Evolutionary conservation across 2,888 invertebrate species (phyloP), one percentile per base, ranked within the genome.

Genomic region (Corbicula japonica): DNA sequence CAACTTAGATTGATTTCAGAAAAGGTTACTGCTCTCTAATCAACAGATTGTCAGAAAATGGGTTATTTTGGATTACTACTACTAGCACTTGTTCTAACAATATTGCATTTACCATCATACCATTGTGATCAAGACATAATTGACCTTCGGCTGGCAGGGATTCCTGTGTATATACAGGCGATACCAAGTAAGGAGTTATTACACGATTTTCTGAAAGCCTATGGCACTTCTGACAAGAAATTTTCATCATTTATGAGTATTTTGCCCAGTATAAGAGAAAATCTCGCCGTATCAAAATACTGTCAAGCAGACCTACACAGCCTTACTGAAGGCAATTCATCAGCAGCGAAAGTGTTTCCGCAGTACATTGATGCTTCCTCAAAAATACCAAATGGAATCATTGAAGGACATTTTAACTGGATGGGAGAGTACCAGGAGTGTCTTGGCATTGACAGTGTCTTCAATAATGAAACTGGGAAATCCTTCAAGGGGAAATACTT

Each of bases 401-500:
- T 82, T 18, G 62, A 72, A 63, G 77, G 77, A 32, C 61, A 72
- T 8, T 62, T 58, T 30, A 71, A 62, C 30, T 82, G 81, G 81
- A 75, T 72, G 5, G 81, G 81, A 12, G 75, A 78, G 32, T 75
- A 66, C 32, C 62, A 72, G n/a, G 77, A 82, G 52, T 82, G 81
- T 52, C 46, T 63, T 30, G 41, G 35, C n/a, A 74, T 79, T 15
- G 35, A 44, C n/a, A 18, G 48, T 18, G 30, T 74, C 10, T 8
- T 28, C 4, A 74, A 79, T 38, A 60, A 62, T 28, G 1, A 30
- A 1, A 70, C 78, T n/a, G 58, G 50, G 1, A 38, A 68, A 58
- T 38, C 35, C 6, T 75, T 80, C 32, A 62, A 61, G n/a, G 75
- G 75, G 23, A 46, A 60, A 35, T 74, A 74, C 28, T 76, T 76